Percentiles rank a stretch among this genome's conserved stretches.
Conservation (phyloP, 2,113 vertebrate genomes). For the Eudyptes chrysolophus region DNA sequence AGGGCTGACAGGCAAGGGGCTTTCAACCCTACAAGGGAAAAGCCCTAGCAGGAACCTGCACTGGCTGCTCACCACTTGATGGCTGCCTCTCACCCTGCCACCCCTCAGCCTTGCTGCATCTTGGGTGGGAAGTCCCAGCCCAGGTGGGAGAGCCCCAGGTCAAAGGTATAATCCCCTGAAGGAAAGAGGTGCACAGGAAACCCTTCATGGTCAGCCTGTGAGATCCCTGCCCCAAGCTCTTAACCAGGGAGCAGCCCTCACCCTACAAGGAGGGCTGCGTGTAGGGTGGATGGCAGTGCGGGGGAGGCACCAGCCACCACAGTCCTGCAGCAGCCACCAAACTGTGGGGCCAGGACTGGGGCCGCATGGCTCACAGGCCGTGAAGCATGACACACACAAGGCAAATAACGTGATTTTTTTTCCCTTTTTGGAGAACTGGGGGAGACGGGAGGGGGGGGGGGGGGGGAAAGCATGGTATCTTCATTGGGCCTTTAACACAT, state of each 20-base stretch:
- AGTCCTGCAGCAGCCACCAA: background rate
- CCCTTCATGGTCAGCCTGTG: background rate
- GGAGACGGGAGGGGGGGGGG: background rate
- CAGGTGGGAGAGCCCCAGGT: background rate
- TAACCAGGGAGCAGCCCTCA: background rate
- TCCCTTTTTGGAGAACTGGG: background rate
- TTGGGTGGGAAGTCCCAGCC: background rate
- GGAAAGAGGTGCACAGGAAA: background rate
- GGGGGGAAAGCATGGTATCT: accelerated
- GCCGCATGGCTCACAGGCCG: accelerated
- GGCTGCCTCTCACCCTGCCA: background rate
- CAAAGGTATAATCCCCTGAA: background rate
- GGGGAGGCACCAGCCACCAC: background rate
- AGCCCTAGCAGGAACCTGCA: background rate
- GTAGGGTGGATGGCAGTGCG: background rate
- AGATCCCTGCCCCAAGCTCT: background rate
- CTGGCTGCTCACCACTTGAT: background rate
- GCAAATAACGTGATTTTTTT: background rate
- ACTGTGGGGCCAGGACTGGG: background rate
- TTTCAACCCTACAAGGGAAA: background rate
- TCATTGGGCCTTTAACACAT: background rate
- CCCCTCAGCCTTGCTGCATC: background rate
- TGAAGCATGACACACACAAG: background rate
- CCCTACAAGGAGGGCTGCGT: accelerated
- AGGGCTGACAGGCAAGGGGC: background rate